Evolutionary conservation across 2,113 vertebrate species (phyloP).

Genomic region (Phasianus colchicus): DNA sequence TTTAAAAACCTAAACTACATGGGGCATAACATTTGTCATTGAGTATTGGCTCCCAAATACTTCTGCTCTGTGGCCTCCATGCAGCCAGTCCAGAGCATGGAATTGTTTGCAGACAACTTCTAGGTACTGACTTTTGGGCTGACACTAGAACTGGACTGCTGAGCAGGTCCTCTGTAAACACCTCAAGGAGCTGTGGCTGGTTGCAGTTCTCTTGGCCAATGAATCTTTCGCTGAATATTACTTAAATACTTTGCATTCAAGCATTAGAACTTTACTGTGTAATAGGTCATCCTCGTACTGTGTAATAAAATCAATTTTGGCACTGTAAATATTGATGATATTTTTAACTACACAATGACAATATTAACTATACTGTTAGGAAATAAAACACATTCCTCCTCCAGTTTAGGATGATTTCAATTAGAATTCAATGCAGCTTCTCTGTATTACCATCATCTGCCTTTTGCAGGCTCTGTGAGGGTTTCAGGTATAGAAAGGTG

Average conservation of each 20-base stretch:
- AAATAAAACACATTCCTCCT: not conserved
- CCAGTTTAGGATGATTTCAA: not conserved
- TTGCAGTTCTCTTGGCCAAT: not conserved
- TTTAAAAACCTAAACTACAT: not conserved
- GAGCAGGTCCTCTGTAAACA: not conserved
- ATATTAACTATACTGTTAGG: not conserved
- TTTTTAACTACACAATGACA: not conserved
- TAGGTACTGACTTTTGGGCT: not conserved
- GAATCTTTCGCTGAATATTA: not conserved
- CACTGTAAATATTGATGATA: not conserved
- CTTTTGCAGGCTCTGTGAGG: not conserved
- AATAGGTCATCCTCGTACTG: not conserved
- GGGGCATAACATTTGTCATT: not conserved
- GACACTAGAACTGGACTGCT: not conserved
- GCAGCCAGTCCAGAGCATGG: not conserved
- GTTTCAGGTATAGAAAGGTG: not conserved
- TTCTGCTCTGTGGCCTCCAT: not conserved
- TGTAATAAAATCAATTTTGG: not conserved
- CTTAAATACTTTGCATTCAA: not conserved
- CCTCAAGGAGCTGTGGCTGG: not conserved
- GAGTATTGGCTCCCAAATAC: not conserved
- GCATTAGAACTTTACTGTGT: not conserved
- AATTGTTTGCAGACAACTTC: not conserved
- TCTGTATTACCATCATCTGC: not conserved
- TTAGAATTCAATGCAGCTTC: not conserved